Conservation (phyloP, 2,888 invertebrate species). For the Drosophila birchii region DNA sequence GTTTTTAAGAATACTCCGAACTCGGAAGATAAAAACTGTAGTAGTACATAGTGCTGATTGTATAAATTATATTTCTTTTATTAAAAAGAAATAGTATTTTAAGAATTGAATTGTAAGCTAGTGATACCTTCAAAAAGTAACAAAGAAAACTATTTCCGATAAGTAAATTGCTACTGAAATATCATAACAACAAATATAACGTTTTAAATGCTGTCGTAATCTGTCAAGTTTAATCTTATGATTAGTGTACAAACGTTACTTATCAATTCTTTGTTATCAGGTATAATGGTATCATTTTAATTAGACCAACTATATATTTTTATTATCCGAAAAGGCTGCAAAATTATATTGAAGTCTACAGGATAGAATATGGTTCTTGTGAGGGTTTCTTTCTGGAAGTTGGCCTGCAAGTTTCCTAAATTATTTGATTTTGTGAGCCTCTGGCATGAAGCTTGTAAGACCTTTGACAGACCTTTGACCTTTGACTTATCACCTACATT, state of each 20-base stretch:
- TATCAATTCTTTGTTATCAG: conserved; percentile 1
- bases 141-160: not conserved
- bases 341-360: not conserved
- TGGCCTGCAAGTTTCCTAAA: not conserved
- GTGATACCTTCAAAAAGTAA: not conserved
- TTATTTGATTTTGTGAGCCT: not conserved
- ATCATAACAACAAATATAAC: not conserved
- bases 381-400: not conserved
- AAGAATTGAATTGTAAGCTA: not conserved
- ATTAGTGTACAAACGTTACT: not conserved
- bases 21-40: not conserved
- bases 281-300: not conserved
- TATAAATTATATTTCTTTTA: not conserved
- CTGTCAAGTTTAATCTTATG: conserved; percentile 9
- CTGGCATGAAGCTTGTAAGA: too few relatives aligned
- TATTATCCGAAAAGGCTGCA: not conserved
- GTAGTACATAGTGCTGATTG: not conserved
- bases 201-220: not conserved
- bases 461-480: not conserved
- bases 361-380: not conserved
- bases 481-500: not conserved
- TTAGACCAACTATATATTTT: not conserved
- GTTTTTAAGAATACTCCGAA: not conserved
- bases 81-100: not conserved
- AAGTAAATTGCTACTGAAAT: not conserved